phyloP scores from a whole-genome alignment of 1,140 invertebrate genomes.

The Lethrus apterus region DNA sequence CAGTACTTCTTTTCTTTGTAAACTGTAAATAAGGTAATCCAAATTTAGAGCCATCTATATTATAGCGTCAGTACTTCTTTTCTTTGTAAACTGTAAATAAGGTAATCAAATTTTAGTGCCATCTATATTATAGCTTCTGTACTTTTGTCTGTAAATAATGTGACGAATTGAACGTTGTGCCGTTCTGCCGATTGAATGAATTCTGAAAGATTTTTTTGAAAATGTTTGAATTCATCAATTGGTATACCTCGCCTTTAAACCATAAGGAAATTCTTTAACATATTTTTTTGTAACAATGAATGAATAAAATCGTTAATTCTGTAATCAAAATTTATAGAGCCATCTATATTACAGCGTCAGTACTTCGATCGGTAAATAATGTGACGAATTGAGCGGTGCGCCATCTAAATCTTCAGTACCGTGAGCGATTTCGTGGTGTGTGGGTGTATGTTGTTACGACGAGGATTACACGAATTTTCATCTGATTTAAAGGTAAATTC shows the following conservation, averaged over 20 bases:
- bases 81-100: too few relatives aligned
- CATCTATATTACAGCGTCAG: background rate
- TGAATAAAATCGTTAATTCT: background rate
- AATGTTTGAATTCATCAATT: background rate
- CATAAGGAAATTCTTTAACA: background rate
- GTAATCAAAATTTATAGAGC: background rate
- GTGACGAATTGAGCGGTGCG: background rate
- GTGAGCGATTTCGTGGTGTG: conserved; percentile 3
- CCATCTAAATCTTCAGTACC: conserved; percentile 9
- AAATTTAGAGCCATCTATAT: too few relatives aligned
- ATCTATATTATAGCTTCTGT: too few relatives aligned
- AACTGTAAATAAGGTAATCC: too few relatives aligned
- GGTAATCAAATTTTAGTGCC: too few relatives aligned
- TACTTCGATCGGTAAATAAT: background rate
- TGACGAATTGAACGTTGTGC: too few relatives aligned
- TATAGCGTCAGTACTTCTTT: too few relatives aligned
- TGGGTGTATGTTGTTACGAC: conserved; percentile 7
- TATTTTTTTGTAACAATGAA: background rate
- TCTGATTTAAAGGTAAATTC: background rate
- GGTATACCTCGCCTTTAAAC: background rate
- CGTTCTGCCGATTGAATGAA: too few relatives aligned
- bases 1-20: too few relatives aligned
- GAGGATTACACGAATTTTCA: conserved; percentile 2
- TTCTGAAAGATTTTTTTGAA: background rate
- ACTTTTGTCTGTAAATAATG: too few relatives aligned